Evolutionary conservation across 53 echinoderm and acorn worm genomes (phyloP).

Genomic region (Apostichopus leukothele): DNA sequence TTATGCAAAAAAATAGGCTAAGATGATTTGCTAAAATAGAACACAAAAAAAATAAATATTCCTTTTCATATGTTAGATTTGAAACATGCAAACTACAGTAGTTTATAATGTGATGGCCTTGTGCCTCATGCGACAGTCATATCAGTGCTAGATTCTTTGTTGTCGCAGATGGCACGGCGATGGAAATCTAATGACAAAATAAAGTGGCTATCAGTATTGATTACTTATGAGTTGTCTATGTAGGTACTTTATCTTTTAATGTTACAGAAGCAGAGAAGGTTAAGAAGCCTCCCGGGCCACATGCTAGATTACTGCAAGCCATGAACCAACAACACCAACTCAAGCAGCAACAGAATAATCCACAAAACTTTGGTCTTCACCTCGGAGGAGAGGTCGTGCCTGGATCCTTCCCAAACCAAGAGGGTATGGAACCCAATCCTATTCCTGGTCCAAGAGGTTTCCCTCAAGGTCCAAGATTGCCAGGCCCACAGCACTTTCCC

Average conservation of each 20-base stretch:
- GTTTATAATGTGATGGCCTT: neutral
- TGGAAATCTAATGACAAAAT: too few relatives aligned
- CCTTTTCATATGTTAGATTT: too few relatives aligned
- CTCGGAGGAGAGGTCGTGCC: conserved; percentile 22
- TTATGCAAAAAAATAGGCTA: too few relatives aligned
- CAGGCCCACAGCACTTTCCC: conserved; percentile 50
- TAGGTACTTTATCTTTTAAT: neutral
- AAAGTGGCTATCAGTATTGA: too few relatives aligned
- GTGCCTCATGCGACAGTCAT: neutral
- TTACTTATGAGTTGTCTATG: neutral
- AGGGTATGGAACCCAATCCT: conserved; percentile 4
- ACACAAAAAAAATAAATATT: too few relatives aligned
- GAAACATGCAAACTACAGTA: neutral
- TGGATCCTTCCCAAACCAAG: conserved; percentile 10
- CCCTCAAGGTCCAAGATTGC: conserved; percentile 49
- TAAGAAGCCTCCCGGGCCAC: conserved; percentile 93
- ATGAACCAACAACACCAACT: conserved; percentile 94
- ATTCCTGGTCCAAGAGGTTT: conserved; percentile 11
- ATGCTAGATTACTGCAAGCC: conserved; percentile 87
- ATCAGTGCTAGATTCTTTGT: too few relatives aligned
- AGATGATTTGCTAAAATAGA: too few relatives aligned
- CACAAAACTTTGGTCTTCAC: neutral
- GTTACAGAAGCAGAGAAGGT: conserved; percentile 85
- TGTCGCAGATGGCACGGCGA: too few relatives aligned
- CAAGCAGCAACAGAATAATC: conserved; percentile 62